Percentiles rank a stretch among this genome's conserved stretches.
Evolutionary conservation across 2,888 invertebrate genomes (phyloP).

Genomic region (Conops quadrifasciatus): DNA sequence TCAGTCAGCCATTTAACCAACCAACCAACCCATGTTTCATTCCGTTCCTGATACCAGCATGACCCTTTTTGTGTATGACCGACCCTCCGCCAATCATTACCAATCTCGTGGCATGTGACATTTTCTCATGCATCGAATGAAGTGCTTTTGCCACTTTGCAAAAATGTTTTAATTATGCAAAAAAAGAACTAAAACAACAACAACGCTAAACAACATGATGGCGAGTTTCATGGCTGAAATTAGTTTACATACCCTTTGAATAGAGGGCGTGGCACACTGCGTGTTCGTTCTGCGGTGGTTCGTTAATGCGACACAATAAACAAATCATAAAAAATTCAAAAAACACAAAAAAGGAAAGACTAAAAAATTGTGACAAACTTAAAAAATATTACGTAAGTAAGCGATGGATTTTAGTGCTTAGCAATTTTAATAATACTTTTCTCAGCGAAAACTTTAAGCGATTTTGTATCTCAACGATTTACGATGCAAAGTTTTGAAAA

Average conservation of each 20-base stretch:
- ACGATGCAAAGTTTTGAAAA: no score
- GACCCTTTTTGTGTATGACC: not conserved
- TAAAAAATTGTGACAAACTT: not conserved
- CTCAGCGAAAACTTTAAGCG: no score
- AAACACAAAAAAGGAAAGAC: not conserved
- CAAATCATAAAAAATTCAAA: constrained; percentile 40
- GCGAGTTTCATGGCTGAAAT: constrained; percentile 29
- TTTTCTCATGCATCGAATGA: constrained; percentile 28
- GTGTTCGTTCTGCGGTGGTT: constrained; percentile 32
- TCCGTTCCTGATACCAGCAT: not conserved
- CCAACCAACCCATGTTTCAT: not conserved
- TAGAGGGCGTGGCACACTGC: constrained; percentile 19
- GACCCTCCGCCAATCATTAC: not conserved
- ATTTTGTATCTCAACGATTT: no score
- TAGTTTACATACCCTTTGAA: not conserved
- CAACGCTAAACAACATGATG: constrained; percentile 29
- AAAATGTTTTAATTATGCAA: constrained; percentile 36
- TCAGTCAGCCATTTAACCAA: no score
- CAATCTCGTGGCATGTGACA: constrained; percentile 33
- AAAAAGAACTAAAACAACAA: constrained; percentile 20
- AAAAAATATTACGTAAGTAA: no score
- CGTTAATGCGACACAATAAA: constrained; percentile 42
- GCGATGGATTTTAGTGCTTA: no score
- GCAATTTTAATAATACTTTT: no score
- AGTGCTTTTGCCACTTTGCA: constrained; percentile 7